Percentiles rank a stretch among this genome's conserved stretches.
phyloP scores from a whole-genome alignment of 2,797 vertebrate genomes.

The Pelochelys cantorii region DNA sequence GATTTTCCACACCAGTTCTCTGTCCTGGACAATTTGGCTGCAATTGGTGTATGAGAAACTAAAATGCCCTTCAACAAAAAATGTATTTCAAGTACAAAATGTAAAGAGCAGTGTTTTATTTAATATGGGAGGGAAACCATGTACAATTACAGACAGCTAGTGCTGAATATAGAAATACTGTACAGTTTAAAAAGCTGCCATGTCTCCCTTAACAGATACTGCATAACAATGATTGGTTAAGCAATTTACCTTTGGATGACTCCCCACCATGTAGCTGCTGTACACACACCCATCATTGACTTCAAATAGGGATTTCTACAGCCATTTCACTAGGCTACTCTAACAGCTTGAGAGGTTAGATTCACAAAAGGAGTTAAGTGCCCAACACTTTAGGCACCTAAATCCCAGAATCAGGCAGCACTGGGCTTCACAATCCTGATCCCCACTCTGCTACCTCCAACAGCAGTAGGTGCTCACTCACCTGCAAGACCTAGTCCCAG shows the following conservation, averaged over 20 bases:
- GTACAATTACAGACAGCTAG: neutral
- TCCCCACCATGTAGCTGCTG: fast-evolving
- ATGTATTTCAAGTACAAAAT: neutral
- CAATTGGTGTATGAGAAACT: neutral
- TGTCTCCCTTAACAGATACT: neutral
- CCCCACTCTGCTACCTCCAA: neutral
- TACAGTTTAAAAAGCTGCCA: neutral
- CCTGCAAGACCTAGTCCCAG: neutral
- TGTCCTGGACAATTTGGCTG: neutral
- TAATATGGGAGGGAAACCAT: neutral
- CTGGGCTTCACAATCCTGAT: neutral
- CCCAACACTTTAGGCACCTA: neutral
- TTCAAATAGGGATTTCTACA: fast-evolving
- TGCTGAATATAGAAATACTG: neutral
- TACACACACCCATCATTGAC: neutral
- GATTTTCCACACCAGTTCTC: neutral
- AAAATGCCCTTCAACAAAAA: neutral
- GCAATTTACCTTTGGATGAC: neutral
- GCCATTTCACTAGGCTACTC: fast-evolving
- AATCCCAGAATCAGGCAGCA: neutral
- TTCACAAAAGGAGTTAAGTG: neutral
- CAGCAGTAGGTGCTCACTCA: neutral
- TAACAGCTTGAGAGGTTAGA: neutral
- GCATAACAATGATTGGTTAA: neutral
- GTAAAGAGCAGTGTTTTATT: neutral